phyloP scores from a whole-genome alignment of 2,888 invertebrate genomes.

The Andrena dorsata region DNA sequence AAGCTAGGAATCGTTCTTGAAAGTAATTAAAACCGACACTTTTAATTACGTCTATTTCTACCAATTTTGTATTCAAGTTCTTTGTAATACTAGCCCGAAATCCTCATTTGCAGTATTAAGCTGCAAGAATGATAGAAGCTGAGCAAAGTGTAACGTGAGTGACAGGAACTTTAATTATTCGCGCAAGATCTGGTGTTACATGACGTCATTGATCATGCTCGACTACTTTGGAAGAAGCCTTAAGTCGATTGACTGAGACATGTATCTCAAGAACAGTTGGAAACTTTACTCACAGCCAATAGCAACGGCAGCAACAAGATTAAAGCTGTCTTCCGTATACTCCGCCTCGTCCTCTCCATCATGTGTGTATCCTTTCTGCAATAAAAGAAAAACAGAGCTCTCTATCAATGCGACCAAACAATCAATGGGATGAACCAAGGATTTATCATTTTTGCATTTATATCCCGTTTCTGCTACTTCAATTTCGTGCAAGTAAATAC shows the following conservation, averaged over 20 bases:
- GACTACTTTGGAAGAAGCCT: neutral
- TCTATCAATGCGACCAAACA: constrained; percentile 30
- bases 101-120: too few relatives aligned
- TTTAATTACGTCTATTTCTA: too few relatives aligned
- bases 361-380: constrained; percentile 76
- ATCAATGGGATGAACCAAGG: neutral
- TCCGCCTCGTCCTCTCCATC: constrained; percentile 84
- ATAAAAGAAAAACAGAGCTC: constrained; percentile 63
- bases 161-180: too few relatives aligned
- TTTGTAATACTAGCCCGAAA: too few relatives aligned
- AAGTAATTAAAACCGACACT: too few relatives aligned
- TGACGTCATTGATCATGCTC: neutral
- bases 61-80: too few relatives aligned
- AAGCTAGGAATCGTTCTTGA: too few relatives aligned
- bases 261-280: neutral
- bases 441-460: neutral
- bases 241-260: neutral
- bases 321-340: constrained; percentile 81
- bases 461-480: too few relatives aligned
- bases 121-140: too few relatives aligned
- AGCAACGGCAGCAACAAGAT: constrained; percentile 79
- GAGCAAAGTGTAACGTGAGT: neutral
- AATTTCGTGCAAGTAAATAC: too few relatives aligned
- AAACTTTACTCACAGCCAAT: constrained; percentile 81
- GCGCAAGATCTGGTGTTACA: neutral